Percentiles rank a stretch among this genome's conserved stretches.
Conservation (phyloP, 23 tunicate species). For the Phallusia fumigata region DNA sequence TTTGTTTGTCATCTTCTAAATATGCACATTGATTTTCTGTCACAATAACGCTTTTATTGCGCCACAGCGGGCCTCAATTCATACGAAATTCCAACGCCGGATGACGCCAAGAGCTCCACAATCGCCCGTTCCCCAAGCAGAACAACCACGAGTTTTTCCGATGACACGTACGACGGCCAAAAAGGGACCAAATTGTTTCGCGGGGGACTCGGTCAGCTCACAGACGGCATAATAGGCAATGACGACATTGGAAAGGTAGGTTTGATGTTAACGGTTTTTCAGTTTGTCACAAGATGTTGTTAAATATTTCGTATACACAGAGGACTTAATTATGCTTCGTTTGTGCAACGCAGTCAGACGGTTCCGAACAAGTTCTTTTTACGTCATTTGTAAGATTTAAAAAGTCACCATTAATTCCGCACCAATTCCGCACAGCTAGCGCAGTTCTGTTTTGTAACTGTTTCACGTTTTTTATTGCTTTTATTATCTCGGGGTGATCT, state of each 20-base stretch:
- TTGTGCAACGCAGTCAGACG: too few species aligned
- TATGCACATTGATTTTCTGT: not conserved
- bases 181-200: constrained; percentile 14
- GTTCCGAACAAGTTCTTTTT: too few species aligned
- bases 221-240: constrained; percentile 63
- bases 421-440: too few species aligned
- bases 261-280: too few species aligned
- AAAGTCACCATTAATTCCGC: too few species aligned
- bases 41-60: not conserved
- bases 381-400: too few species aligned
- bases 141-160: constrained; percentile 35
- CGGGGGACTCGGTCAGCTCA: constrained; percentile 77
- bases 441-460: too few species aligned
- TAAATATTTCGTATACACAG: too few species aligned
- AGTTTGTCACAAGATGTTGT: too few species aligned
- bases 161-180: constrained; percentile 72
- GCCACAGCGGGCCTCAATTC: constrained; percentile 60
- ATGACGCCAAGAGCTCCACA: constrained; percentile 2
- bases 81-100: constrained; percentile 67
- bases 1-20: too few species aligned
- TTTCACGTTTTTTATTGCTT: too few species aligned
- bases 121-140: not conserved
- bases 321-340: too few species aligned
- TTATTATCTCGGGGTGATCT: not conserved
- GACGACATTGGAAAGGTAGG: constrained; percentile 51